These are phyloP conservation scores for Candidula unifasciata DNA, from an alignment of 2,888 invertebrate species.

Conservation along the genomic window DNA sequence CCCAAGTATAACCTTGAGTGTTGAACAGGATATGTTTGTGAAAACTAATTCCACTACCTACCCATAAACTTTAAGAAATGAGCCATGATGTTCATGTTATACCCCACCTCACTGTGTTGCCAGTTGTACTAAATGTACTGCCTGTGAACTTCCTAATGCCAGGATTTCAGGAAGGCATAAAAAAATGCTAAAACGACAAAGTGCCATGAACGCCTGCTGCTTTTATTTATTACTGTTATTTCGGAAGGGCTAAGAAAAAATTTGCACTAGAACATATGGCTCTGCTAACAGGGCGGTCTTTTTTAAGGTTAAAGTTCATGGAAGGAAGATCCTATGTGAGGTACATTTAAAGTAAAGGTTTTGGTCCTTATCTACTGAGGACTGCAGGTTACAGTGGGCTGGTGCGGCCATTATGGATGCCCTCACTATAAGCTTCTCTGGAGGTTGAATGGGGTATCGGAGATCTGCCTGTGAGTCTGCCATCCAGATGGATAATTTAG, in stretches of 20 bases:
- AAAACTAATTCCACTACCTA: not conserved
- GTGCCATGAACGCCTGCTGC: not conserved
- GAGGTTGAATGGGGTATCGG: too few species aligned
- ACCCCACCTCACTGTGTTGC: not conserved
- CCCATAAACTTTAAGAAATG: constrained; percentile 3
- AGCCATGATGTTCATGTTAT: not conserved
- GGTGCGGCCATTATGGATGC: too few species aligned
- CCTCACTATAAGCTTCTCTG: too few species aligned
- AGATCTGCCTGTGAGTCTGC: too few species aligned
- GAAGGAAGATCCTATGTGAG: too few species aligned
- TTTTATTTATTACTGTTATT: not conserved
- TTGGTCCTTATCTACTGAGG: too few species aligned
- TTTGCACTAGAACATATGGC: not conserved
- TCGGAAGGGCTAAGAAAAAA: not conserved
- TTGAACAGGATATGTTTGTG: too few species aligned
- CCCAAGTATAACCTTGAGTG: too few species aligned
- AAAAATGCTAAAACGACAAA: not conserved
- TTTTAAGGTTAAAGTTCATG: too few species aligned
- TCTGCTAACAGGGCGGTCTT: not conserved
- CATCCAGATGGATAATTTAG: too few species aligned
- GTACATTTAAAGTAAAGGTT: too few species aligned
- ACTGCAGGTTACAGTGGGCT: too few species aligned
- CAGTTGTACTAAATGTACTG: not conserved
- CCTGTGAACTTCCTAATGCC: not conserved
- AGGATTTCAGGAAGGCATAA: not conserved